Percentiles rank a stretch among this genome's conserved stretches.
Conservation (phyloP, 2,797 vertebrate species). For the Pygocentrus nattereri region DNA sequence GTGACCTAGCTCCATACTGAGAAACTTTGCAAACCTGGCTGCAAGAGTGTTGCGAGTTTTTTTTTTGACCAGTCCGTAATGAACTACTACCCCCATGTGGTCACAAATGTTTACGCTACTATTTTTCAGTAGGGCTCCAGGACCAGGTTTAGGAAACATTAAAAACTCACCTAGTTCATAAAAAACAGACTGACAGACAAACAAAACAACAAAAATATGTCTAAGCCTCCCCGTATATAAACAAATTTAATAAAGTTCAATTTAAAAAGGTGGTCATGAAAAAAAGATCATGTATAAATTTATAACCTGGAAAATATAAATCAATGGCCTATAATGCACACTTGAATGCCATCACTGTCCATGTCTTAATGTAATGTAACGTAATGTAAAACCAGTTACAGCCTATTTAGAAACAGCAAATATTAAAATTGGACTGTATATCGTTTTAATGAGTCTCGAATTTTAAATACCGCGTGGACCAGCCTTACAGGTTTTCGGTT, state of each 20-base stretch:
- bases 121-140: background rate
- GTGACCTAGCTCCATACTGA: background rate
- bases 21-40: background rate
- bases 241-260: background rate
- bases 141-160: too few species aligned
- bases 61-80: background rate
- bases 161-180: background rate
- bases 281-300: background rate
- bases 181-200: background rate
- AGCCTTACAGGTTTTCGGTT: background rate
- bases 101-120: background rate
- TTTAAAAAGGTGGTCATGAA: too few species aligned
- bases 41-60: background rate
- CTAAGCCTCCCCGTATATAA: too few species aligned
- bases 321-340: background rate
- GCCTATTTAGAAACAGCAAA: too few species aligned
- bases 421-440: too few species aligned
- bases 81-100: conserved; percentile 46
- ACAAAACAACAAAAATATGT: background rate
- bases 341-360: background rate
- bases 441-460: too few species aligned
- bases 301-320: background rate
- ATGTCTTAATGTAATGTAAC: background rate
- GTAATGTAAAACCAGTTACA: too few species aligned
- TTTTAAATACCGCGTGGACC: too few species aligned